Percentiles rank a stretch among this genome's conserved stretches.
These are phyloP conservation scores for Agrilus biguttatus DNA, from an alignment of 2,888 invertebrate genomes.

Conservation along the genomic window DNA sequence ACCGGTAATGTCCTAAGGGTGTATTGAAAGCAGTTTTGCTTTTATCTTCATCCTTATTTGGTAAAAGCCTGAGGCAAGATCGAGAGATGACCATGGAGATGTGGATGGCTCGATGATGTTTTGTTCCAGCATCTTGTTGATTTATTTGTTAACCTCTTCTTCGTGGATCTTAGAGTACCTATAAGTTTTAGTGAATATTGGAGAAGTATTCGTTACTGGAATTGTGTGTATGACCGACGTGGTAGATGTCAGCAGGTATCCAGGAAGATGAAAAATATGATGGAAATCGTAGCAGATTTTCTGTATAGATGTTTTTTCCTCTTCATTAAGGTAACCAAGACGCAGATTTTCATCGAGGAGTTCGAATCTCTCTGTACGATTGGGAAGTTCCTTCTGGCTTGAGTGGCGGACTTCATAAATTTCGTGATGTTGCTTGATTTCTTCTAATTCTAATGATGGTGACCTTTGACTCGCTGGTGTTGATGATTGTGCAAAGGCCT, in stretches of 20 bases:
- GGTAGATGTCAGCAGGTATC: conserved; percentile 10
- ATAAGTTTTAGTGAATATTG: conserved; percentile 20
- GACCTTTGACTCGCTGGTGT: too few species aligned
- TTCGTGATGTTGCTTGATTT: too few species aligned
- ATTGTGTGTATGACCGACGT: conserved; percentile 20
- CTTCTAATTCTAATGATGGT: too few species aligned
- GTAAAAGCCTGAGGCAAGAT: conserved; percentile 19
- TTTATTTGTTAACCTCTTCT: conserved; percentile 18
- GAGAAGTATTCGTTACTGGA: conserved; percentile 13
- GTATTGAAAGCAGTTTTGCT: conserved; percentile 19
- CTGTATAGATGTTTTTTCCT: conserved; percentile 5
- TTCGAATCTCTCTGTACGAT: too few species aligned
- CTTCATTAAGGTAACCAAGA: conserved; percentile 5
- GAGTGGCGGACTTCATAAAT: too few species aligned
- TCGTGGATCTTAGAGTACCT: conserved; percentile 20
- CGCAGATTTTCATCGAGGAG: too few species aligned
- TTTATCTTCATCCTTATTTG: conserved; percentile 16
- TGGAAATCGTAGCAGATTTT: conserved; percentile 2
- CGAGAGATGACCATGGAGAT: conserved; percentile 11
- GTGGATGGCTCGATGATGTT: conserved; percentile 15
- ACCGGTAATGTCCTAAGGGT: conserved; percentile 19
- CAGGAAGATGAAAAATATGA: conserved; percentile 10
- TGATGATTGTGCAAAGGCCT: too few species aligned
- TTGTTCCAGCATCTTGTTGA: conserved; percentile 17
- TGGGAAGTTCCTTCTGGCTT: too few species aligned